Conservation (phyloP, 2,888 invertebrate species). For the Heterodera filipjevi region DNA sequence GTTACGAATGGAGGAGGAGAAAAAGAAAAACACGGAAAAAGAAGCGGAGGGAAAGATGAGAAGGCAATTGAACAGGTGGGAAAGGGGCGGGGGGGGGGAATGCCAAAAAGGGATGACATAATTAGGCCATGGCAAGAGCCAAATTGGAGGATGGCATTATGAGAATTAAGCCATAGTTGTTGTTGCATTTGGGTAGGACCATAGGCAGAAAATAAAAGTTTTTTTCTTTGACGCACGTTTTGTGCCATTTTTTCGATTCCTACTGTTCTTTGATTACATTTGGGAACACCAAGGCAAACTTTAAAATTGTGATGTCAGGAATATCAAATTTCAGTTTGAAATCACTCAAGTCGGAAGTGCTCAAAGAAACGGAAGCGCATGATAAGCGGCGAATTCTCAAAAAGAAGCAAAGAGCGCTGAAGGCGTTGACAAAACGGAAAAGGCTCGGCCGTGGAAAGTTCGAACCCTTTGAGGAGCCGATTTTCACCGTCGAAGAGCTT, state of each 20-base stretch:
- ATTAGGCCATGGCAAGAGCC: too few species aligned
- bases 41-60: conserved; percentile 14
- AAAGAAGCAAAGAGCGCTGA: conserved; percentile 33
- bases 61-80: conserved; percentile 20
- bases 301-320: too few species aligned
- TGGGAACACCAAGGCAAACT: too few species aligned
- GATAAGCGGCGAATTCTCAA: conserved; percentile 24
- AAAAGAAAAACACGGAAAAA: conserved; percentile 10
- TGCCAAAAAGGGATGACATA: background rate
- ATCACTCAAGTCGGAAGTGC: conserved; percentile 44
- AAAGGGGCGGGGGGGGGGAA: too few species aligned
- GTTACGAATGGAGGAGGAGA: conserved; percentile 32
- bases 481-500: conserved; percentile 47
- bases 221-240: too few species aligned
- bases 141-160: background rate
- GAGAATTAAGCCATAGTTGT: too few species aligned
- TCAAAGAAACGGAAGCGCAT: conserved; percentile 34
- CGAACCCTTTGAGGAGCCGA: conserved; percentile 48
- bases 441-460: conserved; percentile 48
- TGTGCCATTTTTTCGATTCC: too few species aligned
- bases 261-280: background rate
- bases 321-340: conserved; percentile 48
- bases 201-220: too few species aligned
- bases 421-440: conserved; percentile 39
- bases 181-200: too few species aligned